These are phyloP conservation scores for Glossophaga mutica DNA, from an alignment of 2,797 vertebrate species.

Conservation along the genomic window DNA sequence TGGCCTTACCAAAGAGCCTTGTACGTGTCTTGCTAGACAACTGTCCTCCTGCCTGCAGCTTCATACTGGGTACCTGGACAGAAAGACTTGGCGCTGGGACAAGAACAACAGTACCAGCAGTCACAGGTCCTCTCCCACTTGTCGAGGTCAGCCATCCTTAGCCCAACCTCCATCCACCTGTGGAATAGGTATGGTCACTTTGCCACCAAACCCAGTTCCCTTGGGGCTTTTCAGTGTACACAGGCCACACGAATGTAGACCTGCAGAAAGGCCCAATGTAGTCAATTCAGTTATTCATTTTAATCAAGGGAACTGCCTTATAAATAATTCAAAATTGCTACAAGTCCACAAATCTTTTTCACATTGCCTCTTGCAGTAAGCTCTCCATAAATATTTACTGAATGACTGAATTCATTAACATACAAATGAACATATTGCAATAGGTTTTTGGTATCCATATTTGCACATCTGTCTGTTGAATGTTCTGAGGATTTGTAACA, in stretches of 20 bases:
- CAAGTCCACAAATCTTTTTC: background rate
- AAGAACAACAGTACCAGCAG: no score
- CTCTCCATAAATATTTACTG: slow-evolving; percentile 16
- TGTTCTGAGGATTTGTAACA: background rate
- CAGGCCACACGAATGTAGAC: accelerated
- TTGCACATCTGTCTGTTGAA: background rate
- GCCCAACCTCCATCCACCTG: background rate
- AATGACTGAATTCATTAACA: slow-evolving; percentile 9
- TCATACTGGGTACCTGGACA: background rate
- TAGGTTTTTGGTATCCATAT: background rate
- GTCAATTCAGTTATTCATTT: background rate
- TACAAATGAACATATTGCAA: background rate
- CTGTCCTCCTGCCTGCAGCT: background rate
- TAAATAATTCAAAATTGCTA: slow-evolving; percentile 20
- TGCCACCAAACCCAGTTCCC: background rate
- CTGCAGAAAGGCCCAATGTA: background rate
- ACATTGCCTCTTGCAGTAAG: background rate
- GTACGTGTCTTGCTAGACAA: accelerated
- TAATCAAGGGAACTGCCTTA: background rate
- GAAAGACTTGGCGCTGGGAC: background rate
- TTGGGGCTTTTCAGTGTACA: background rate
- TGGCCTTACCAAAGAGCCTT: background rate
- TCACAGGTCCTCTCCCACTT: background rate
- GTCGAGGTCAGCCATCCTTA: no score
- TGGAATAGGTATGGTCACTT: background rate